Evolutionary conservation across 2,113 vertebrate species (phyloP).

Genomic region (Spermophilus dauricus): DNA sequence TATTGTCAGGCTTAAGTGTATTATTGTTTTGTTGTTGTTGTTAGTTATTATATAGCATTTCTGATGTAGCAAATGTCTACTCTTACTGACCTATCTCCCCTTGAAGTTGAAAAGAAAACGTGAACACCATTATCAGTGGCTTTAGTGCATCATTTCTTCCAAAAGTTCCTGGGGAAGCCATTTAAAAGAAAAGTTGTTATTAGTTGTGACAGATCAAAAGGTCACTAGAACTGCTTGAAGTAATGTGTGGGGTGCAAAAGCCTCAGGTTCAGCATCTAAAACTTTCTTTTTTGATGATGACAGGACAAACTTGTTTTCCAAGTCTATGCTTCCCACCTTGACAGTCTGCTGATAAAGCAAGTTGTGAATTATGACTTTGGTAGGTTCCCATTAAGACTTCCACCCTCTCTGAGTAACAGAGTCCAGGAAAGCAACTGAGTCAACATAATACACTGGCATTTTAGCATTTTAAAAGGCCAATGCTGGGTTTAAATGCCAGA

Average conservation of each 20-base stretch:
- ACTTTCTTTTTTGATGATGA: constrained; percentile 63
- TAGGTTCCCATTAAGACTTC: constrained; percentile 67
- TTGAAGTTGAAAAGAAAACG: neutral
- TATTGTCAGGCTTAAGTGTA: neutral
- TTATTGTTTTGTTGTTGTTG: neutral
- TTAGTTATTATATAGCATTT: neutral
- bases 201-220: constrained; percentile 52
- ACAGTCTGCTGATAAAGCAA: constrained; percentile 73
- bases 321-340: constrained; percentile 58
- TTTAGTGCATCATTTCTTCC: neutral
- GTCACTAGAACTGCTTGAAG: neutral
- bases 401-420: constrained; percentile 1
- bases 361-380: constrained; percentile 74
- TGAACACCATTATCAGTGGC: neutral
- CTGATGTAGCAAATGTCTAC: neutral
- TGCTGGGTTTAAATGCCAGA: constrained; percentile 2
- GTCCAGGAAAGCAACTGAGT: constrained; percentile 69
- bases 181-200: constrained; percentile 56
- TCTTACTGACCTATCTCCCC: neutral
- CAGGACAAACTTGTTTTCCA: constrained; percentile 69
- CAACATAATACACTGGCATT: constrained; percentile 32
- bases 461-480: constrained; percentile 56
- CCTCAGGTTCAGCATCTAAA: constrained; percentile 49
- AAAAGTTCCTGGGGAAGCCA: neutral
- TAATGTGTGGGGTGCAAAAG: constrained; percentile 8